A percentile compares a stretch with the other conserved stretches of the same genome.
phyloP scores from a whole-genome alignment of 1,140 invertebrate species.

The Drosophila biarmipes region DNA sequence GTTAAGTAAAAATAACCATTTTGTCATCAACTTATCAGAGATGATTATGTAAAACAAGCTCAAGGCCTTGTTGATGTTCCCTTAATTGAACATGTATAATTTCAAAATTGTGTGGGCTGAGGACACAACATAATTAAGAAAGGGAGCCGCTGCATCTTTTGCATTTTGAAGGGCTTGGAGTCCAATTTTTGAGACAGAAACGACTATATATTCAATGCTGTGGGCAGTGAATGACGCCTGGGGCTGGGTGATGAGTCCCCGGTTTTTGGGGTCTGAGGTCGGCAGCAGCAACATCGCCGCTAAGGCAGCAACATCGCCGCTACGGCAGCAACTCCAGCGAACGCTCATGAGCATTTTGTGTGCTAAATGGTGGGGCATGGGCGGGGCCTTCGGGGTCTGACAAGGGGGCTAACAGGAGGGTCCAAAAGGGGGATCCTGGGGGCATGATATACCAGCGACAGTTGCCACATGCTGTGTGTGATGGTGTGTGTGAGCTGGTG shows the following conservation, averaged over 20 bases:
- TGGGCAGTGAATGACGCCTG: slow-evolving; percentile 42
- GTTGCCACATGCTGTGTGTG: slow-evolving; percentile 46
- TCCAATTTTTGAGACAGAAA: slow-evolving; percentile 68
- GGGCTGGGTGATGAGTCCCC: slow-evolving; percentile 33
- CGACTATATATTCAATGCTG: slow-evolving; percentile 61
- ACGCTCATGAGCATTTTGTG: slow-evolving; percentile 76
- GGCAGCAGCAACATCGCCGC: slow-evolving; percentile 18
- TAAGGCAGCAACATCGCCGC: slow-evolving; percentile 9
- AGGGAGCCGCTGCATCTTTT: background rate
- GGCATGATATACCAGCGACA: slow-evolving; percentile 35
- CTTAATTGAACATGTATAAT: background rate
- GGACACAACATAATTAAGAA: background rate
- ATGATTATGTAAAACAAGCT: background rate
- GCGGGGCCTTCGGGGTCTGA: background rate
- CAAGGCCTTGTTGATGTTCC: background rate
- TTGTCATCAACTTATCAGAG: too few relatives aligned
- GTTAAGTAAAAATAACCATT: too few relatives aligned
- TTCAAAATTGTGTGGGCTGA: background rate
- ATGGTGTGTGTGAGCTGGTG: slow-evolving; percentile 57
- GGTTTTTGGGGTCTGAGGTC: slow-evolving; percentile 13
- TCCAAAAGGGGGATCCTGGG: slow-evolving; percentile 21
- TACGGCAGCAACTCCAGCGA: slow-evolving; percentile 21
- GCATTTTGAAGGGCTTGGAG: slow-evolving; percentile 62
- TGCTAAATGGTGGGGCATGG: slow-evolving; percentile 50
- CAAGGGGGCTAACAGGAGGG: slow-evolving; percentile 2